phyloP scores from a whole-genome alignment of 2,888 invertebrate genomes.

The Tipula lateralis region DNA sequence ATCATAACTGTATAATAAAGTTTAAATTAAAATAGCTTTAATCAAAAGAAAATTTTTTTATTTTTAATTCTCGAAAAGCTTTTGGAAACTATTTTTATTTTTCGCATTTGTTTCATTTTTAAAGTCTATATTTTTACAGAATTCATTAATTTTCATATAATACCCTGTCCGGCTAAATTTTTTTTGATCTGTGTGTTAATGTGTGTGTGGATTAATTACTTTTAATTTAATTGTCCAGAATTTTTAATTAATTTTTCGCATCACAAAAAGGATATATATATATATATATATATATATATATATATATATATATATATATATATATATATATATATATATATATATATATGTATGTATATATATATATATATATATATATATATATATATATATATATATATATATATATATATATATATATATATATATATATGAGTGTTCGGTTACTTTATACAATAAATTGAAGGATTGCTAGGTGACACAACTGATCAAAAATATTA shows the following conservation, averaged over 20 bases:
- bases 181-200: neutral
- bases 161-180: conserved; percentile 24
- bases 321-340: too few species aligned
- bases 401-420: too few species aligned
- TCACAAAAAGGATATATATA: neutral
- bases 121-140: neutral
- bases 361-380: too few species aligned
- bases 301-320: too few species aligned
- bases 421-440: too few species aligned
- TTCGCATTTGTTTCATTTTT: neutral
- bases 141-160: neutral
- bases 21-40: neutral
- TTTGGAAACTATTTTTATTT: neutral
- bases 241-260: neutral
- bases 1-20: neutral
- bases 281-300: neutral
- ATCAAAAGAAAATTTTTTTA: neutral
- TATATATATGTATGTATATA: too few species aligned
- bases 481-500: too few species aligned
- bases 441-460: too few species aligned
- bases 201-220: neutral
- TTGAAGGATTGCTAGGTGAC: too few species aligned
- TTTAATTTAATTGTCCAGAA: neutral
- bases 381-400: too few species aligned
- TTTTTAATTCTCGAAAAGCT: neutral